These are phyloP conservation scores for Onthophagus sagittarius DNA, from an alignment of 2,888 invertebrate species.

Conservation along the genomic window DNA sequence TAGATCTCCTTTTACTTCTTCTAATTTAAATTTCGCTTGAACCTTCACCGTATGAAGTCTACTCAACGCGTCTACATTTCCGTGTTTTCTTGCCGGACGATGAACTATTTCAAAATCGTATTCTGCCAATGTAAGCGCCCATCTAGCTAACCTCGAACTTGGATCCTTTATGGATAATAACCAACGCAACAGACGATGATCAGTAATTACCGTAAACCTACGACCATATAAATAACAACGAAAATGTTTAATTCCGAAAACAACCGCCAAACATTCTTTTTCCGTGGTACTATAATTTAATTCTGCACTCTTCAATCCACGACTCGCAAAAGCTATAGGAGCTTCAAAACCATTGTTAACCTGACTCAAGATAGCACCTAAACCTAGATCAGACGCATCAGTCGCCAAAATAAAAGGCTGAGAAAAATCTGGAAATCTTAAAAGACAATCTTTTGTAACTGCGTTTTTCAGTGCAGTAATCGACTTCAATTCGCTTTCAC, in stretches of 20 bases:
- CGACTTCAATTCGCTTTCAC: neutral
- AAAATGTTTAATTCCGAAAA: conserved; percentile 30
- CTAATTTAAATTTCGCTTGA: neutral
- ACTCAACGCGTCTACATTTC: neutral
- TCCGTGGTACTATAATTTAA: conserved; percentile 28
- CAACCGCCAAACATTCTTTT: conserved; percentile 30
- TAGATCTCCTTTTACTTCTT: neutral
- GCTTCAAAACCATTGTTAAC: neutral
- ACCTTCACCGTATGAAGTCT: neutral
- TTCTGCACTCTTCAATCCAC: conserved; percentile 27
- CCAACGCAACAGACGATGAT: conserved; percentile 30
- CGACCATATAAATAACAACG: conserved; percentile 31
- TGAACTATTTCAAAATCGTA: conserved; percentile 4
- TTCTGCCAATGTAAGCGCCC: conserved; percentile 18
- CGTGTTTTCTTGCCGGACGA: neutral
- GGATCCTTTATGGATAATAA: conserved; percentile 26
- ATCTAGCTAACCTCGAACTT: conserved; percentile 25
- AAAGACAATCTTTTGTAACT: neutral
- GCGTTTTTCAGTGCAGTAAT: neutral
- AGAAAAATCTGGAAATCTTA: neutral
- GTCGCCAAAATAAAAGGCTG: conserved; percentile 14
- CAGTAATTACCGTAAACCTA: conserved; percentile 30
- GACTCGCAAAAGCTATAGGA: conserved; percentile 26
- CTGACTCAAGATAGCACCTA: neutral
- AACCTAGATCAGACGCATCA: conserved; percentile 21